Evolutionary conservation across 1,140 invertebrate species (phyloP).

Genomic region (Bilobella aurantiaca): DNA sequence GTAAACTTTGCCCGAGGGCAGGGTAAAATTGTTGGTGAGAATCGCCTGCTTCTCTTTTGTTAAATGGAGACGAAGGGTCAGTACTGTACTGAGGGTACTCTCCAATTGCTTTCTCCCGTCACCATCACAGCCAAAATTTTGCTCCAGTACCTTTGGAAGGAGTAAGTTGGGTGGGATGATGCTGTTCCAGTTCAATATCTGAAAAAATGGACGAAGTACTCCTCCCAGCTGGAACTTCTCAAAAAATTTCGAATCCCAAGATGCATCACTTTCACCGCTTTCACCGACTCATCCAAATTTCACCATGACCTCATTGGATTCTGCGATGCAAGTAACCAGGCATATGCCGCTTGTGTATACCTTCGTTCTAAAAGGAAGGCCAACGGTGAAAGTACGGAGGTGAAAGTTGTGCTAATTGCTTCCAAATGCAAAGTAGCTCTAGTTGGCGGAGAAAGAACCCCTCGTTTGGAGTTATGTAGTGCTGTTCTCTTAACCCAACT

Average conservation of each 20-base stretch:
- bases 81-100: background rate
- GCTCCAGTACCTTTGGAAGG: constrained; percentile 38
- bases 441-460: constrained; percentile 25
- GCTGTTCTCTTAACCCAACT: constrained; percentile 35
- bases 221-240: background rate
- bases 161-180: constrained; percentile 39
- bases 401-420: constrained; percentile 22
- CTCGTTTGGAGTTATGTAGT: constrained; percentile 35
- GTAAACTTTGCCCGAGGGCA: too few relatives aligned
- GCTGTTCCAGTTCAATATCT: constrained; percentile 27
- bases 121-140: constrained; percentile 29
- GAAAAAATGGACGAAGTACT: constrained; percentile 29
- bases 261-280: background rate
- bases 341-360: constrained; percentile 6
- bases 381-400: constrained; percentile 14
- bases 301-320: background rate
- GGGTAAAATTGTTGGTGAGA: too few relatives aligned
- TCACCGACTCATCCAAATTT: background rate
- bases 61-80: too few relatives aligned
- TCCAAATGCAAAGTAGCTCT: constrained; percentile 35
- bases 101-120: background rate
- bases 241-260: background rate
- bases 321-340: constrained; percentile 17
- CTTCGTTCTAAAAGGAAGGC: too few relatives aligned
- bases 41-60: too few relatives aligned